Evolutionary conservation across 2,113 vertebrate genomes (phyloP).

Genomic region (Anarhynchus alexandrinus): DNA sequence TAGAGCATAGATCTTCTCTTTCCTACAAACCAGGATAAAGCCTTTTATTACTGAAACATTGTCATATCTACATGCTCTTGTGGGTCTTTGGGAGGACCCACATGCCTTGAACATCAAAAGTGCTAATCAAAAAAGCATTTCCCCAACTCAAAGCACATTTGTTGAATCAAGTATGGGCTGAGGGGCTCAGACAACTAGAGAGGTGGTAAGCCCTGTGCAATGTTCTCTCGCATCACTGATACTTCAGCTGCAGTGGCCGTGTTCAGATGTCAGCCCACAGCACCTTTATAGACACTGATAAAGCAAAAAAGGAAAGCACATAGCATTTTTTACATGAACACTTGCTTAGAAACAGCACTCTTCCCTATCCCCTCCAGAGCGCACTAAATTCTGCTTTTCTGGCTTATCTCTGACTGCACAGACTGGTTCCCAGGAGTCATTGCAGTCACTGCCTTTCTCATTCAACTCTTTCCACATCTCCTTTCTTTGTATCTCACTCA

Average conservation of each 20-base stretch:
- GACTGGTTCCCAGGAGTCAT: neutral
- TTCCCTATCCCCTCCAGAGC: neutral
- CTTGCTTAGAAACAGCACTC: neutral
- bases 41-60: neutral
- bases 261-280: neutral
- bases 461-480: neutral
- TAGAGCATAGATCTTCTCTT: neutral
- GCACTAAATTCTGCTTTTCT: neutral
- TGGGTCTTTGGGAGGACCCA: neutral
- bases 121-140: neutral
- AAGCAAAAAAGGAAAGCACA: neutral
- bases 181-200: neutral
- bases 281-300: neutral
- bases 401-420: slow-evolving; percentile 19
- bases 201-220: neutral
- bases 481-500: neutral
- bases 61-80: neutral
- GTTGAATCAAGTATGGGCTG: neutral
- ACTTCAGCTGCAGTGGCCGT: fast-evolving
- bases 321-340: neutral
- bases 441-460: neutral
- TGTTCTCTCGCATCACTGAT: neutral
- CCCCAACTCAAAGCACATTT: neutral
- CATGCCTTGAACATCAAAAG: neutral
- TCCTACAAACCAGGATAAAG: neutral